Base-by-base conservation (phyloP, 2,888 invertebrate genomes). In the Mesorhabditis spiculigera region DNA sequence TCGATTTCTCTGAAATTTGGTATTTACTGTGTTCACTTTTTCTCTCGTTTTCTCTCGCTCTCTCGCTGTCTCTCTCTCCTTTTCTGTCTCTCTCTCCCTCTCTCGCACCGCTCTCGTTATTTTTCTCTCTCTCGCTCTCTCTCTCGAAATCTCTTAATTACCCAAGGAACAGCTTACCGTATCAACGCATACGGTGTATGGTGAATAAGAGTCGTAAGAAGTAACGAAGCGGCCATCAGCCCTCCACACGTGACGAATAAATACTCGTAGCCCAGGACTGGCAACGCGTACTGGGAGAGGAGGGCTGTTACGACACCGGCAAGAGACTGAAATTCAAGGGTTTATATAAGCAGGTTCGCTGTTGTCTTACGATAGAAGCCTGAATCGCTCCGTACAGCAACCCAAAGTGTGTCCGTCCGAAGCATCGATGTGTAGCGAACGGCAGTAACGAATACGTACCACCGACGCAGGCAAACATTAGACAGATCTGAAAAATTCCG, bases 381-480 rank as follows among this genome's bases (percentile, higher is more conserved):
- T 84, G 84, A 43, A 82, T 65, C 45, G 75, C 71, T 5, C 84
- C 84, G 70, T 84, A 84, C 63, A 81, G 76, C 8, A 84, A 73
- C 6, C 82, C 80, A 67, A 84, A 84, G 68, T 84, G 81, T 13
- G 77, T 71, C n/a, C 75, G 73, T 16, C 84, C 82, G 71, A 84
- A 84, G 62, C 78, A 78, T 63, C 75, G 75, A 66, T 83, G 79
- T 3, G 79, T 77, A 5, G 81, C 82, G 69, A 76, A 82, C 3
- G 84, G 84, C 44, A 84, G 75, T 16, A 84, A 75, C 4, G 81
- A 77, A 72, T 79, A 84, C 4, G 81, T 82, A n/a, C 82, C 83
- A 13, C 84, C 84, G 64, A 83, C 76, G 65, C 80, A 77, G 28
- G 72, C 71, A 71, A 82, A 84, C 73, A 84, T 82, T 4, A 71